Conservation (phyloP, 2,113 vertebrate species). For the Suncus etruscus region DNA sequence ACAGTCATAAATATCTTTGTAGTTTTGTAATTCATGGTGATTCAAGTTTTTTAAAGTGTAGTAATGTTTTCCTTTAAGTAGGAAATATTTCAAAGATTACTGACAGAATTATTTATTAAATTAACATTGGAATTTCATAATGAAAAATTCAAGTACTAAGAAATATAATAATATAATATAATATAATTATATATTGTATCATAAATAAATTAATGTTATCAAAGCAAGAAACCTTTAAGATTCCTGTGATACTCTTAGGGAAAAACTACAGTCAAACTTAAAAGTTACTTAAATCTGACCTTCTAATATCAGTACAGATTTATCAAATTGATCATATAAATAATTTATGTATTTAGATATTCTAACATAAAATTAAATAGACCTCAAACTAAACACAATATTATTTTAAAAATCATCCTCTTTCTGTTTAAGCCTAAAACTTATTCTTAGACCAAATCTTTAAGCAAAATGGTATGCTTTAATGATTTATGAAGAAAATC, state of each 20-base stretch:
- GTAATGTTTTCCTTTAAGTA: no score
- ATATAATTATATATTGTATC: no score
- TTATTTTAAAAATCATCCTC: background rate
- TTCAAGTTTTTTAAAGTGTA: no score
- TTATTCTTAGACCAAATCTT: constrained; percentile 56
- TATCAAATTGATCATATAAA: background rate
- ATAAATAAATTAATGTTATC: constrained; percentile 8
- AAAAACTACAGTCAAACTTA: background rate
- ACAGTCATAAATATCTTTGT: no score
- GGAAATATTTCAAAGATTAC: no score
- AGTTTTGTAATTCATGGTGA: no score
- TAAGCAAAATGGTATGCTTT: constrained; percentile 62
- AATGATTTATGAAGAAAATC: constrained; percentile 30
- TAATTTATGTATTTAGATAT: constrained; percentile 56
- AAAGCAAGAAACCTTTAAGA: constrained; percentile 25
- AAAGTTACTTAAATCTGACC: constrained; percentile 21
- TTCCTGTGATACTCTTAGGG: background rate
- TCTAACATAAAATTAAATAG: constrained; percentile 58
- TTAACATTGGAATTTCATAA: background rate
- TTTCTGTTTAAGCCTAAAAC: constrained; percentile 50
- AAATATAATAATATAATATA: no score
- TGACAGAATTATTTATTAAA: no score
- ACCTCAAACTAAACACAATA: constrained; percentile 17
- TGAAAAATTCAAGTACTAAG: constrained; percentile 37
- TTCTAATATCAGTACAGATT: background rate